Evolutionary conservation across 2,113 vertebrate genomes (phyloP), one percentile per base, ranked within the genome.

Genomic region (Leptodactylus fuscus): DNA sequence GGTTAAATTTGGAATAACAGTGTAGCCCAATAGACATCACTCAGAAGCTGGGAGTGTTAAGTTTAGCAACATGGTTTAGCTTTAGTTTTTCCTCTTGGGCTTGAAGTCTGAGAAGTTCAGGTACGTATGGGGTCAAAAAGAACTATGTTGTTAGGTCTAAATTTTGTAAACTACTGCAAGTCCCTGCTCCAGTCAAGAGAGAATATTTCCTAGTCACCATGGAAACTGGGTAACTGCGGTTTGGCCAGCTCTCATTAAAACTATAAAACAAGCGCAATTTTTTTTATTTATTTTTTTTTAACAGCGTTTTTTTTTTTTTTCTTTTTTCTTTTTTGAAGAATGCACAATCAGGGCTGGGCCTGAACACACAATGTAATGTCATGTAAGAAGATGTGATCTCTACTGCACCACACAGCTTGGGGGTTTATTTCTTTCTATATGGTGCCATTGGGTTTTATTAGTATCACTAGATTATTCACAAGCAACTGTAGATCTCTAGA

Each of bases 241-340:
- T 67, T 69, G 65, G 16, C 65, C 34, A 11, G 62, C 62, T 69
- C 65, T 69, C 65, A 69, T 69, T 69, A 69, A 69, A 69, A 69
- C 65, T 69, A 69, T 69, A 69, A 69, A 69, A 69, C 65, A 69
- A 69, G 65, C 38, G 32, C 6, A n/a, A n/a, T 44, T 44, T 44
- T 69, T 2, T 67, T 34, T 67, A 5, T 34, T 67, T 67, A 67
- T 8, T 29, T 38, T 69, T 5, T 22, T 69, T 18, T 69, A n/a
- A n/a, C n/a, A n/a, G n/a, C n/a, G n/a, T n/a, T n/a, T 44, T 44
- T 44, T 69, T 2, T 67, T 34, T 67, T 15, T 34, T 67, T 67
- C 34, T 8, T 29, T 38, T 69, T 5, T 22, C 38, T 18, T 69
- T 69, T 38, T 69, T 69, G 2, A 69, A 69, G 34, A 38, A 69